These are phyloP conservation scores for Pterocles orientalis DNA, from an alignment of 2,113 vertebrate genomes.

Conservation along the genomic window DNA sequence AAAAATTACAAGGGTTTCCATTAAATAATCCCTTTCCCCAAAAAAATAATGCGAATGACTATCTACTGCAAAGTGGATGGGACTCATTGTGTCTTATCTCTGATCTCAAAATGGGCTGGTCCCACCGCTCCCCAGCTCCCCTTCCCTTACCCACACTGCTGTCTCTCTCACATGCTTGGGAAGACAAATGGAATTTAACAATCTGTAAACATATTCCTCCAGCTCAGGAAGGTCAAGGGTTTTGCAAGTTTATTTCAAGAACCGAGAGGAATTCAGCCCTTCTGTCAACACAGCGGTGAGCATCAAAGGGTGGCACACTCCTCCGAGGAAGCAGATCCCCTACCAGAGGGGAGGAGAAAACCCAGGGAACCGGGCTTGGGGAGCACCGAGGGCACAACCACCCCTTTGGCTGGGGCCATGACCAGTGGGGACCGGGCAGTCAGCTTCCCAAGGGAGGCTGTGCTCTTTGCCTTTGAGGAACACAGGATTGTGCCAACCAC, in stretches of 20 bases:
- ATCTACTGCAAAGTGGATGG: not conserved
- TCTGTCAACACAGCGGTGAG: not conserved
- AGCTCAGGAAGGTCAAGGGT: conserved; percentile 41
- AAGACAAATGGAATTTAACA: conserved; percentile 10
- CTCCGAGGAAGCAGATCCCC: not conserved
- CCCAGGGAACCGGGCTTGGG: not conserved
- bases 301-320: not conserved
- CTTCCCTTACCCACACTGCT: not conserved
- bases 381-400: rapidly evolving
- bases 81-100: not conserved
- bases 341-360: not conserved
- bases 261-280: not conserved
- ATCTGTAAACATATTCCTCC: conserved; percentile 20
- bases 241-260: conserved; percentile 40
- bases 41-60: not conserved
- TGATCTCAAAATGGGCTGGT: not conserved
- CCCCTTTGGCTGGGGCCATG: not conserved
- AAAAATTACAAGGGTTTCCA: not conserved
- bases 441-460: not conserved
- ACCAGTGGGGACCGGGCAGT: not conserved
- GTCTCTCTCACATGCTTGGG: not conserved
- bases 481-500: not conserved
- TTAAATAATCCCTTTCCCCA: not conserved
- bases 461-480: not conserved
- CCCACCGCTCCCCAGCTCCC: not conserved